These are phyloP conservation scores for Montipora efflorescens DNA, from an alignment of 64 coral and sea anemone species.

Conservation along the genomic window DNA sequence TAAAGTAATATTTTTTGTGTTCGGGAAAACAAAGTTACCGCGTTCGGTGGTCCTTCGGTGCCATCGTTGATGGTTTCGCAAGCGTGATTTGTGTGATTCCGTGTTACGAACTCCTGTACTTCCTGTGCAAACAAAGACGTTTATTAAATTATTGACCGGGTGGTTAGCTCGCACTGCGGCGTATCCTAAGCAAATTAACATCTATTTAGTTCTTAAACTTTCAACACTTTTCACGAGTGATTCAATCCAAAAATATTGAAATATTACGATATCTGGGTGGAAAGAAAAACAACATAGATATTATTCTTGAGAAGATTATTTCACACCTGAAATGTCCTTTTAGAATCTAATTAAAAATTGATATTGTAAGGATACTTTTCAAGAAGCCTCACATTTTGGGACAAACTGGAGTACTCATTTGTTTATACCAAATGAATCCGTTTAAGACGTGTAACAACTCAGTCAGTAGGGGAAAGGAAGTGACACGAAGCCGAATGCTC, in stretches of 20 bases:
- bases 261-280: background rate
- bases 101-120: constrained; percentile 75
- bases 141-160: constrained; percentile 92
- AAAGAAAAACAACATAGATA: background rate
- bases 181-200: constrained; percentile 65
- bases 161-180: constrained; percentile 51
- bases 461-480: constrained; percentile 19
- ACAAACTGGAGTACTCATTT: background rate
- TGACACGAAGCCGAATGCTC: constrained; percentile 73
- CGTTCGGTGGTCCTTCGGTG: constrained; percentile 16
- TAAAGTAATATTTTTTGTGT: constrained; percentile 79
- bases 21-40: constrained; percentile 75
- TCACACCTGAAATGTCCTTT: constrained; percentile 10
- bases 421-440: background rate
- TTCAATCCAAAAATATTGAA: background rate
- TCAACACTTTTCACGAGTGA: constrained; percentile 14
- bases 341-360: constrained; percentile 49
- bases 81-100: constrained; percentile 49
- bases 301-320: background rate
- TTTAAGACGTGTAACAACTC: background rate
- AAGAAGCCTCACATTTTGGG: background rate
- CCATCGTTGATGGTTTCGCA: background rate
- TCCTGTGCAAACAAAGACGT: constrained; percentile 87
- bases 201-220: constrained; percentile 35
- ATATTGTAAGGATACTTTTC: background rate